Evolutionary conservation across 2,113 vertebrate species (phyloP), one percentile per base, ranked within the genome.

Genomic region (Leptobrachium leishanense): DNA sequence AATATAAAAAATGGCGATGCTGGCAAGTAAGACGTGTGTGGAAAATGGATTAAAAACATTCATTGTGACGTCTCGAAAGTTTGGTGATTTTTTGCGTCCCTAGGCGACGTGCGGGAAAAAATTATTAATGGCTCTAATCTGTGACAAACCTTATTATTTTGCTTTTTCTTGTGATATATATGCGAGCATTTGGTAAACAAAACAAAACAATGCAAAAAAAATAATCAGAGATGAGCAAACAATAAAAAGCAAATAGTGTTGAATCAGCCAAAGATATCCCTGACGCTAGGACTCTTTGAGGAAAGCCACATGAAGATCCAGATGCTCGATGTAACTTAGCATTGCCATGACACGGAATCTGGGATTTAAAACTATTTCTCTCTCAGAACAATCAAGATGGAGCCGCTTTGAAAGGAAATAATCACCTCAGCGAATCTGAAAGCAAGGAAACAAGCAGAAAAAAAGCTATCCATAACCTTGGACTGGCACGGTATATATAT

Each of bases 361-460:
- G 74, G 20, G 72, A 65, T 44, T 82, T 57, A 76, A 20, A 53
- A 75, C 54, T 54, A 11, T 15, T 42, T 2, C 8, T 43, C 65
- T 44, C 6, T 50, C 67, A 11, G 6, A 53, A 11, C 31, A 7
- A 72, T 15, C 8, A 0, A 67, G 15, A 62, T 15, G 9, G 12
- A 53, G 77, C 4, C 2, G 15, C 81, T 64, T 68, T 15, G 73
- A 55, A 77, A 67, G 11, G 53, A 82, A 85, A 86, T 75, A 67
- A 87, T 74, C 69, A 81, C 50, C 75, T 86, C 75, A 81, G 68
- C 82, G 81, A 1, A 0, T 83, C 84, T 85, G 69, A 50, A 82
- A 72, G 81, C 84, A 69, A 31, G 20, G 40, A 68, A 31, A 55
- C 43, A 59, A 80, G 53, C 6, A 70, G 80, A 72, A 68, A 67